Evolutionary conservation across 2,888 invertebrate genomes (phyloP).

Genomic region (Girardia tigrina): DNA sequence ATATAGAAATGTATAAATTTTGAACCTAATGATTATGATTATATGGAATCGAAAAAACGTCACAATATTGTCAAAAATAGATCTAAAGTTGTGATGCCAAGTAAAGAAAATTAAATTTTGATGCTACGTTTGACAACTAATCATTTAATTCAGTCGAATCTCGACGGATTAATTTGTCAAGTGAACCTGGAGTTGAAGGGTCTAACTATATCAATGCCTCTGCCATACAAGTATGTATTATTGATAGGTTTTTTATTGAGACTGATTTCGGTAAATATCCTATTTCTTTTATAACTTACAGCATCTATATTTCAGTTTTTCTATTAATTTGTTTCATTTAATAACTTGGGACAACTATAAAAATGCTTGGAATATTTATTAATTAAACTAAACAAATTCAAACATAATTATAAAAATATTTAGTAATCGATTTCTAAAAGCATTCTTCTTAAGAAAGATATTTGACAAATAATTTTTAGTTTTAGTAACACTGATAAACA

Average conservation of each 20-base stretch:
- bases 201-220: slow-evolving; percentile 89
- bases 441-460: no score
- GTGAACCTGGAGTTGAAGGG: slow-evolving; percentile 73
- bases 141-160: slow-evolving; percentile 61
- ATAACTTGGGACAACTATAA: no score
- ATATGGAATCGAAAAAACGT: slow-evolving; percentile 32
- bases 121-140: slow-evolving; percentile 48
- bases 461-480: no score
- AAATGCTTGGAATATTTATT: no score
- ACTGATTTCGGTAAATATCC: not conserved
- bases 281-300: not conserved
- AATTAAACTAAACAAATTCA: no score
- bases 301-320: not conserved
- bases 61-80: slow-evolving; percentile 77
- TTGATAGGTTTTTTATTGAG: not conserved
- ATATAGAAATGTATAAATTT: slow-evolving; percentile 31
- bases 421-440: no score
- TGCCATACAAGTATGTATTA: slow-evolving; percentile 58
- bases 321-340: no score
- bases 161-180: slow-evolving; percentile 74
- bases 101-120: slow-evolving; percentile 39
- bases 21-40: slow-evolving; percentile 33
- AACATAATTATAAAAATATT: no score
- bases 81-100: slow-evolving; percentile 40
- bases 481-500: no score